These are phyloP conservation scores for Alethe diademata DNA, from an alignment of 2,113 vertebrate genomes.

Conservation along the genomic window DNA sequence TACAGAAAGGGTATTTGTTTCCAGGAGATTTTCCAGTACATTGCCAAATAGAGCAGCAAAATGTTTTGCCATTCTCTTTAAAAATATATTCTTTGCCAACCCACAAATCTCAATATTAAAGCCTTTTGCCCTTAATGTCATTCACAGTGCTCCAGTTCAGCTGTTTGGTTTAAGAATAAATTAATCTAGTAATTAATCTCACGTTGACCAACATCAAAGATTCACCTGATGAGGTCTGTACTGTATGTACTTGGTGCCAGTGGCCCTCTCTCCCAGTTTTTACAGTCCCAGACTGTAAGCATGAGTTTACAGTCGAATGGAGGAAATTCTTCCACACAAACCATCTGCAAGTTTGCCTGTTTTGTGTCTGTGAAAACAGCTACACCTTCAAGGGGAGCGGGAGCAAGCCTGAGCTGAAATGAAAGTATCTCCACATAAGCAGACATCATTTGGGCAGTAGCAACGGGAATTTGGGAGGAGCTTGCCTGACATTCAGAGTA, in stretches of 20 bases:
- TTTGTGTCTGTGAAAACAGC: neutral
- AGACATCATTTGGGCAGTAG: neutral
- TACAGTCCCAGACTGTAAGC: neutral
- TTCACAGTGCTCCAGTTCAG: neutral
- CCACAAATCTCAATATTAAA: neutral
- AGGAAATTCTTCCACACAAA: neutral
- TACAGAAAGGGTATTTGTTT: neutral
- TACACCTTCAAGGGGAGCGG: neutral
- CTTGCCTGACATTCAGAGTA: neutral
- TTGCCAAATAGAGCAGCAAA: neutral
- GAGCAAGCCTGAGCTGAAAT: neutral
- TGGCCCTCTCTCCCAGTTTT: neutral
- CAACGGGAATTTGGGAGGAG: accelerated
- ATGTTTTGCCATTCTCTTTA: neutral
- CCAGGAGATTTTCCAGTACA: neutral
- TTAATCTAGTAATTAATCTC: neutral
- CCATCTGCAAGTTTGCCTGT: neutral
- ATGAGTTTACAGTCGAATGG: neutral
- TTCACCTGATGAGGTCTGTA: neutral
- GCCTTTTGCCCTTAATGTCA: neutral
- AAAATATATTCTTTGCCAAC: neutral
- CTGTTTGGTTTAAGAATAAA: neutral
- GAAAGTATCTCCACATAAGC: neutral
- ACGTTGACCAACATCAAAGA: neutral
- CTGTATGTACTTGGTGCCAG: accelerated